Conservation (phyloP, 2,888 invertebrate species). For the Drosophila macrothrix region DNA sequence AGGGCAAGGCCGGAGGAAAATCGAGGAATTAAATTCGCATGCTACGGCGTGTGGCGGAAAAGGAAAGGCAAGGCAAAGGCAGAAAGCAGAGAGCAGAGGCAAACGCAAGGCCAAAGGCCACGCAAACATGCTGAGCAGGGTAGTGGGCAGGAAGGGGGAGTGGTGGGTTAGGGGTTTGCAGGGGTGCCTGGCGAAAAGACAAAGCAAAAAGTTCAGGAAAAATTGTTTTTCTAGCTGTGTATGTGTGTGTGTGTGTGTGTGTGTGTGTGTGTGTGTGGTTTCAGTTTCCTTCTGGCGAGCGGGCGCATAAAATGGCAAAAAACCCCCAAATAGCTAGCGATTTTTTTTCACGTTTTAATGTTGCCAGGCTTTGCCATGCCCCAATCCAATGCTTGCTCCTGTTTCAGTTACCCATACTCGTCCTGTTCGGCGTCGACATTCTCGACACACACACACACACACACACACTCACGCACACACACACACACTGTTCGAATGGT, state of each 20-base stretch:
- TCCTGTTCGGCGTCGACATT: constrained; percentile 25
- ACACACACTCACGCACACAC: constrained; percentile 37
- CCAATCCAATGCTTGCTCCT: constrained; percentile 11
- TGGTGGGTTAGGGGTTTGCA: neutral
- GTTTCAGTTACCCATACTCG: constrained; percentile 18
- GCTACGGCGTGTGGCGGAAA: constrained; percentile 57
- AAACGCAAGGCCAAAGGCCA: constrained; percentile 65
- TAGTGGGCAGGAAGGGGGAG: neutral
- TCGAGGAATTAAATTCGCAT: constrained; percentile 74
- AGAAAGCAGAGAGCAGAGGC: constrained; percentile 42
- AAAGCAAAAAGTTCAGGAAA: constrained; percentile 74
- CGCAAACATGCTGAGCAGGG: constrained; percentile 43
- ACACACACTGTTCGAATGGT: constrained; percentile 21
- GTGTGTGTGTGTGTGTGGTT: constrained; percentile 37
- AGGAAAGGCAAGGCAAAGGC: constrained; percentile 10
- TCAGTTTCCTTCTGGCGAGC: constrained; percentile 69
- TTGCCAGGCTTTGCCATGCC: constrained; percentile 37
- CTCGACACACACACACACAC: constrained; percentile 40
- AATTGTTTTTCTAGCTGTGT: constrained; percentile 71
- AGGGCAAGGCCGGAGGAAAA: constrained; percentile 81
- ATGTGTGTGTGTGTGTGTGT: constrained; percentile 5
- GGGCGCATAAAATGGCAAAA: constrained; percentile 46
- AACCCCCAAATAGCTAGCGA: constrained; percentile 69
- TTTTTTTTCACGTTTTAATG: constrained; percentile 80
- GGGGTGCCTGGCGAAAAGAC: constrained; percentile 36